Percentiles rank a stretch among this genome's conserved stretches.
Conservation (phyloP, 2,113 vertebrate species). For the Pomatorhinus ruficollis region DNA sequence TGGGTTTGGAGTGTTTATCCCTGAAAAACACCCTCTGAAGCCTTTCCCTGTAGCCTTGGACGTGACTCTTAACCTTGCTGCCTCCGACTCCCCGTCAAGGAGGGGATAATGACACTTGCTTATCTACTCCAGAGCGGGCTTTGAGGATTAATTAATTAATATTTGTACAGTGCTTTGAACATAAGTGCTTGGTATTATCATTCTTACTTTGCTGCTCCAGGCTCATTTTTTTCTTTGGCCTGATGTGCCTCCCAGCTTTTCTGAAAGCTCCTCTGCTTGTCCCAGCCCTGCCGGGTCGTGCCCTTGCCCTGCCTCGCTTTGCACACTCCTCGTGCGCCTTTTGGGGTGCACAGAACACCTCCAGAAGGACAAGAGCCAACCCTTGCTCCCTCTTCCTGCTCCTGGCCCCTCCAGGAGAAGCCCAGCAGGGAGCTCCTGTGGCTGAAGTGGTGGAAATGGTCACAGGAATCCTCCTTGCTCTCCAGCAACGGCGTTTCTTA, state of each 20-base stretch:
- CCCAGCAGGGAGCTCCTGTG: rapidly evolving
- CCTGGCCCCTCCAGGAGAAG: not conserved
- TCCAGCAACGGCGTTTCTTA: rapidly evolving
- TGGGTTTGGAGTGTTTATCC: not conserved
- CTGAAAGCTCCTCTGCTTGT: not conserved
- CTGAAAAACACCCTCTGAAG: not conserved
- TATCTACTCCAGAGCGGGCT: constrained; percentile 63
- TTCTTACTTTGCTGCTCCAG: constrained; percentile 46
- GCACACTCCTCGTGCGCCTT: rapidly evolving
- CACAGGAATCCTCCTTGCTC: not conserved
- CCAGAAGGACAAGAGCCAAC: not conserved
- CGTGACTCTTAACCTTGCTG: constrained; percentile 54
- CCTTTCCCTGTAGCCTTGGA: constrained; percentile 3
- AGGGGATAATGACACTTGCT: constrained; percentile 68
- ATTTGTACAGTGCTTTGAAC: constrained; percentile 73
- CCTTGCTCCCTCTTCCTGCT: not conserved
- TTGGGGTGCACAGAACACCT: not conserved
- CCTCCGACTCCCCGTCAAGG: constrained; percentile 27
- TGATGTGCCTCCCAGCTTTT: constrained; percentile 7
- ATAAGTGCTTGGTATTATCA: constrained; percentile 63
- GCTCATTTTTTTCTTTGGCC: constrained; percentile 54
- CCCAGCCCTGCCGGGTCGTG: not conserved
- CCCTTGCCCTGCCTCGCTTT: not conserved
- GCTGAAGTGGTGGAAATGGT: not conserved
- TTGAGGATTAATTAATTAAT: constrained; percentile 73